Percentiles rank a stretch among this genome's conserved stretches.
These are phyloP conservation scores for Noturus placidus DNA, from an alignment of 2,113 vertebrate species.

Conservation along the genomic window DNA sequence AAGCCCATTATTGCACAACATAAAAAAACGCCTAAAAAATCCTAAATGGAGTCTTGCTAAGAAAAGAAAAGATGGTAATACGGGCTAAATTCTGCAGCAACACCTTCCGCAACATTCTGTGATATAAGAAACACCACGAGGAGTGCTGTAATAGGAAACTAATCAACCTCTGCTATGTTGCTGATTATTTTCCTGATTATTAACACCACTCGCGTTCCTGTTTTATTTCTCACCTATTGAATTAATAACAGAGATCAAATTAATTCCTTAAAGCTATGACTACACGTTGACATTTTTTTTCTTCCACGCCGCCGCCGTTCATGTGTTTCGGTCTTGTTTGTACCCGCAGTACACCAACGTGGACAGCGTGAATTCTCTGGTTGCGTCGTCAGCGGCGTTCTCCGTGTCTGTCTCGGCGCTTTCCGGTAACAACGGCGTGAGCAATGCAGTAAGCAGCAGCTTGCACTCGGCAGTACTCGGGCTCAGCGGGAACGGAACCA, in stretches of 20 bases:
- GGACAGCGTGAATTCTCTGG: conserved; percentile 79
- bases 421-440: conserved; percentile 60
- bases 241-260: neutral
- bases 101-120: neutral
- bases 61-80: neutral
- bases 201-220: neutral
- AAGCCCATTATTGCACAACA: neutral
- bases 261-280: neutral
- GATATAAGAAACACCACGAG: neutral
- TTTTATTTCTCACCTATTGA: neutral
- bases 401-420: conserved; percentile 70
- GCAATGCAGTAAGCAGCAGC: conserved; percentile 55
- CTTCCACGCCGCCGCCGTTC: no score
- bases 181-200: neutral
- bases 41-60: neutral
- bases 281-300: no score
- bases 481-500: conserved; percentile 78
- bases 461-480: conserved; percentile 79
- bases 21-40: no score
- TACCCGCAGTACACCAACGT: conserved; percentile 78
- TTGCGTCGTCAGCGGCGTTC: conserved; percentile 78
- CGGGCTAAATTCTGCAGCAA: neutral
- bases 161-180: neutral
- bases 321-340: neutral
- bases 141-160: neutral